Evolutionary conservation across 2,888 invertebrate genomes (phyloP), one percentile per base, ranked within the genome.

Genomic region (Therioaphis trifolii): DNA sequence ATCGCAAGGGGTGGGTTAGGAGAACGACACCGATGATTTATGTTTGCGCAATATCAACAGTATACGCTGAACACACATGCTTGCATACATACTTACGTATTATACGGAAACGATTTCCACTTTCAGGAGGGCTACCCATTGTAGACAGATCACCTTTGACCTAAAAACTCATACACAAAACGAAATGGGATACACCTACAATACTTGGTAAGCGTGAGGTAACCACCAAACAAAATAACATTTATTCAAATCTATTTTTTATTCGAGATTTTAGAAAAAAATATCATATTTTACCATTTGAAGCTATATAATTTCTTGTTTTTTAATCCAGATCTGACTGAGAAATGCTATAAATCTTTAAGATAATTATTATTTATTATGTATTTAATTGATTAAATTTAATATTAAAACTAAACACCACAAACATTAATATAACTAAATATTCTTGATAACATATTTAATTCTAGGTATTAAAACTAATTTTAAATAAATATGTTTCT

Each of bases 21-120:
- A 35, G 35, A 35, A 7, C 3, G 76, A 43, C 61, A 76, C 63
- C 76, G 76, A 63, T 76, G 76, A 76, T 76, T 76, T 76, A 76
- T 76, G 76, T 63, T 43, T 46, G 61, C 18, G 75, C 75, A 75
- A 75, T 75, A 75, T 75, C 75, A 75, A 75, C 58, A 43, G 58
- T 24, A 18, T 15, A 43, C 75, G 18, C 40, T 35, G n/a, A n/a
- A n/a, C n/a, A 74, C 4, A 74, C 55, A 4, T 24, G 29, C 18
- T 1, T 24, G 29, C 18, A 40, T n/a, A 40, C 11, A 72, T 74
- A 55, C 74, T 52, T 52, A 40, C 74, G 43, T 71, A 52, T 15
- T 71, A 72, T 35, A 35, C 52, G 29, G 29, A 74, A 55, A 35
- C 35, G 72, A 52, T 74, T 58, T 74, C 55, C 15, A 24, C 40